Conservation (phyloP, 2,113 vertebrate species). For the Chloroceryle aenea region DNA sequence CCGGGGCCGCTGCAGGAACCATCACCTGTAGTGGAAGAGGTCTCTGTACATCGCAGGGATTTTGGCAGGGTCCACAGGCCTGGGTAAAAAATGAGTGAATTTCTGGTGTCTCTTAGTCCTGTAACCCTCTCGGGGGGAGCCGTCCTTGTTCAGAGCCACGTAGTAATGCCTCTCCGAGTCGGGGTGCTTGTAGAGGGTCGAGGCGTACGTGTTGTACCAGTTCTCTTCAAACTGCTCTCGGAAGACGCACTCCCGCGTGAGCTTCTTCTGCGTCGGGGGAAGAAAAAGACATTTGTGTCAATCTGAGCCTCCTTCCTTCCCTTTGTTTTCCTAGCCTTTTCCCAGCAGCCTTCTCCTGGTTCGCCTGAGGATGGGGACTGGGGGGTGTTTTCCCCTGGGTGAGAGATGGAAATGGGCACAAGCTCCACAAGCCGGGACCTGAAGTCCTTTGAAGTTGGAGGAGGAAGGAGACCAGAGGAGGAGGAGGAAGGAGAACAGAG, state of each 20-base stretch:
- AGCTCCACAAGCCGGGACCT: neutral
- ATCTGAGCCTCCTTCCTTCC: neutral
- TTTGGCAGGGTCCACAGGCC: constrained; percentile 94
- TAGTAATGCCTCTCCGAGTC: constrained; percentile 95
- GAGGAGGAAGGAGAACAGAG: too few relatives aligned
- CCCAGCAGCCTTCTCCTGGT: neutral
- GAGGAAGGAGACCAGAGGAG: neutral
- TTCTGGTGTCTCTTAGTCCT: constrained; percentile 99
- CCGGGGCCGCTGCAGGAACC: neutral
- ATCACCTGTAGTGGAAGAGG: constrained; percentile 95
- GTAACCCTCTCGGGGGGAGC: constrained; percentile 92
- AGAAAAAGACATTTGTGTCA: constrained; percentile 14
- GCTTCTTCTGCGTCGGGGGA: constrained; percentile 87
- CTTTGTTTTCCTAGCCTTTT: neutral
- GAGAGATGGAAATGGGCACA: neutral
- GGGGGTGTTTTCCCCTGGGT: neutral
- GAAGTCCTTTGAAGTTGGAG: neutral
- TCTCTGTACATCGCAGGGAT: constrained; percentile 92
- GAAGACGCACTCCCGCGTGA: constrained; percentile 95
- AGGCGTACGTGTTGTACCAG: constrained; percentile 99
- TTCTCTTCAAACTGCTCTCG: constrained; percentile 99
- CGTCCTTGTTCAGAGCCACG: constrained; percentile 97
- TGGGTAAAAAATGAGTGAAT: constrained; percentile 95
- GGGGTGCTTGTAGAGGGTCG: constrained; percentile 92
- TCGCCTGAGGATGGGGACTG: neutral